These are phyloP conservation scores for Pheosia tremula DNA, from an alignment of 2,888 invertebrate genomes.

Conservation along the genomic window DNA sequence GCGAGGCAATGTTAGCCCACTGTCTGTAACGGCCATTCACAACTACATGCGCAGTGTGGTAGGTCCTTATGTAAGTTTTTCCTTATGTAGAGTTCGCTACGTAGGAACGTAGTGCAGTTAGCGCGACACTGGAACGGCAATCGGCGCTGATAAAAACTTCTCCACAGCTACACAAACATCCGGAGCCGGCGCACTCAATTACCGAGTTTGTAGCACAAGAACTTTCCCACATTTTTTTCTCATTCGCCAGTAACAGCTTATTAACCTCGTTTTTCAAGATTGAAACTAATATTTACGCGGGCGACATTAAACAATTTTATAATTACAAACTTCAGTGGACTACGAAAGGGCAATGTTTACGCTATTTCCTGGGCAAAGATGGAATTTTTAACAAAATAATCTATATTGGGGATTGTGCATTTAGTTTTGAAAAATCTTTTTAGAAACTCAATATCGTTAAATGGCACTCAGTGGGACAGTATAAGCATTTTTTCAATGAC, in stretches of 20 bases:
- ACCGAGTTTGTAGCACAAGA: conserved; percentile 70
- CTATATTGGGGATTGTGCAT: conserved; percentile 35
- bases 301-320: conserved; percentile 44
- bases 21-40: conserved; percentile 39
- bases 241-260: conserved; percentile 53
- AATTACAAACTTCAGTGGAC: conserved; percentile 28
- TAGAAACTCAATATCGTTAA: too few species aligned
- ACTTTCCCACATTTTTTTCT: conserved; percentile 60
- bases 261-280: conserved; percentile 51
- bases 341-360: conserved; percentile 38
- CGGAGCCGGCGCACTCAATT: conserved; percentile 73
- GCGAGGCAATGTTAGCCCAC: conserved; percentile 39
- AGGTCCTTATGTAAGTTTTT: conserved; percentile 45
- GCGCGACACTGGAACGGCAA: conserved; percentile 65
- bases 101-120: conserved; percentile 53
- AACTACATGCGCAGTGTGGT: conserved; percentile 27
- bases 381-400: conserved; percentile 29
- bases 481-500: too few species aligned
- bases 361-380: conserved; percentile 26
- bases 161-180: conserved; percentile 70
- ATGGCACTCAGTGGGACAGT: too few species aligned
- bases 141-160: conserved; percentile 75
- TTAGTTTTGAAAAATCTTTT: too few species aligned
- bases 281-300: conserved; percentile 50
- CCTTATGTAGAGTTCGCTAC: conserved; percentile 23